phyloP scores from a whole-genome alignment of 2,888 invertebrate species.

The Danaus chrysippus region DNA sequence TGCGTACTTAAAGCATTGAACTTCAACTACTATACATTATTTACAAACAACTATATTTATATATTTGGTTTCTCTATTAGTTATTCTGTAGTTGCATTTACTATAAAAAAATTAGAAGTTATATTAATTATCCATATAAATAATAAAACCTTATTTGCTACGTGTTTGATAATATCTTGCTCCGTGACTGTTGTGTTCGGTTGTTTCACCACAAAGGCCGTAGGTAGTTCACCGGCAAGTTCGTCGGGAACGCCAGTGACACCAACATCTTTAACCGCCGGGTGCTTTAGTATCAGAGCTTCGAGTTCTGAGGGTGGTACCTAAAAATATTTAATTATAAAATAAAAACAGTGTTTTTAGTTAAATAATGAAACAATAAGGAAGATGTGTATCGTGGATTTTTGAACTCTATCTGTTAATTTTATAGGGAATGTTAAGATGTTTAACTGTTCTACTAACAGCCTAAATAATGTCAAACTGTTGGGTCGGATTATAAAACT shows the following conservation, averaged over 20 bases:
- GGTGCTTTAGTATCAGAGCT: constrained; percentile 51
- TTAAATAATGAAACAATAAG: no score
- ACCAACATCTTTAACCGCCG: constrained; percentile 54
- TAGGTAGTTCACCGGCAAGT: constrained; percentile 55
- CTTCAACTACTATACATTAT: background rate
- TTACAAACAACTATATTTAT: background rate
- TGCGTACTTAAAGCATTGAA: background rate
- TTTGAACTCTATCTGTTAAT: no score
- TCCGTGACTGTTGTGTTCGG: constrained; percentile 42
- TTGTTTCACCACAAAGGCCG: constrained; percentile 56
- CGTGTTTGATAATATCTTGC: constrained; percentile 50
- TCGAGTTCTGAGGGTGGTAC: constrained; percentile 63
- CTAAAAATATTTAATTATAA: constrained; percentile 34
- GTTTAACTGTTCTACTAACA: no score
- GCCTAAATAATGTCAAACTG: no score
- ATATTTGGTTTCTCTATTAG: background rate
- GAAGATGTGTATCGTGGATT: no score
- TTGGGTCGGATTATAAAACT: no score
- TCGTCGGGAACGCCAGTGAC: constrained; percentile 54
- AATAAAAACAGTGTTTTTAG: background rate
- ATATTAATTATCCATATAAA: no score
- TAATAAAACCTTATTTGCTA: constrained; percentile 45
- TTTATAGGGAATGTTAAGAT: no score
- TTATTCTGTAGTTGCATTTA: no score
- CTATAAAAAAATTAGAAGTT: no score